Conservation (phyloP, 2,113 vertebrate genomes). For the Lophius piscatorius region DNA sequence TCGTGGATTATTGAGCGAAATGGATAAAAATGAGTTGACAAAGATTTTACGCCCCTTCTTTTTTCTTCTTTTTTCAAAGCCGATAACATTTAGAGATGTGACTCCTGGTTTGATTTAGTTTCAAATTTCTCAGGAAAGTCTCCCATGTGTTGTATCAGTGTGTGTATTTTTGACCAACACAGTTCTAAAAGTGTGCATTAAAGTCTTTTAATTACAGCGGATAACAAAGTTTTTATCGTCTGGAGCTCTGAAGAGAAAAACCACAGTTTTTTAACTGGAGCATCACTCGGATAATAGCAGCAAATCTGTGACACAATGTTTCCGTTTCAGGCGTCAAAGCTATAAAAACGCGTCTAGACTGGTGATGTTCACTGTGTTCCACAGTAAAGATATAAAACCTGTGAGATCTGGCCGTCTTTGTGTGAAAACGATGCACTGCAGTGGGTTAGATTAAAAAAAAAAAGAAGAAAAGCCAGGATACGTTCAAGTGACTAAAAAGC, state of each 20-base stretch:
- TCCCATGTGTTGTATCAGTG: conserved; percentile 34
- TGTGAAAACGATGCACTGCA: conserved; percentile 60
- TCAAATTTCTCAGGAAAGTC: conserved; percentile 78
- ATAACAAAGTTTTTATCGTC: conserved; percentile 12
- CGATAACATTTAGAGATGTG: conserved; percentile 40
- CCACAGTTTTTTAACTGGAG: background rate
- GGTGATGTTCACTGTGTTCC: conserved; percentile 28
- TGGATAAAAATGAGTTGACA: conserved; percentile 21
- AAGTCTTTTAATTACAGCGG: conserved; percentile 10
- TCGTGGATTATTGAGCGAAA: conserved; percentile 12
- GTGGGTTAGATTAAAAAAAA: conserved; percentile 36
- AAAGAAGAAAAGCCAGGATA: conserved; percentile 43
- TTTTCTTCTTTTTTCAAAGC: conserved; percentile 23
- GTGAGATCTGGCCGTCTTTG: conserved; percentile 50
- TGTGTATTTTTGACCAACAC: conserved; percentile 42
- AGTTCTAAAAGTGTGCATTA: conserved; percentile 3
- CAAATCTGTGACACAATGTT: background rate
- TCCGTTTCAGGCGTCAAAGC: conserved; percentile 17
- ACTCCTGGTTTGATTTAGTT: conserved; percentile 62
- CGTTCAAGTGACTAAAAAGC: conserved; percentile 68
- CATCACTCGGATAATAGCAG: background rate
- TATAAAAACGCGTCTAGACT: conserved; percentile 1
- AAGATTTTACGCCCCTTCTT: background rate
- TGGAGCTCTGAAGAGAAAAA: conserved; percentile 6
- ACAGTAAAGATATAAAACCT: conserved; percentile 46